These are phyloP conservation scores for Chascanopsetta lugubris DNA, from an alignment of 2,113 vertebrate genomes.

Conservation along the genomic window DNA sequence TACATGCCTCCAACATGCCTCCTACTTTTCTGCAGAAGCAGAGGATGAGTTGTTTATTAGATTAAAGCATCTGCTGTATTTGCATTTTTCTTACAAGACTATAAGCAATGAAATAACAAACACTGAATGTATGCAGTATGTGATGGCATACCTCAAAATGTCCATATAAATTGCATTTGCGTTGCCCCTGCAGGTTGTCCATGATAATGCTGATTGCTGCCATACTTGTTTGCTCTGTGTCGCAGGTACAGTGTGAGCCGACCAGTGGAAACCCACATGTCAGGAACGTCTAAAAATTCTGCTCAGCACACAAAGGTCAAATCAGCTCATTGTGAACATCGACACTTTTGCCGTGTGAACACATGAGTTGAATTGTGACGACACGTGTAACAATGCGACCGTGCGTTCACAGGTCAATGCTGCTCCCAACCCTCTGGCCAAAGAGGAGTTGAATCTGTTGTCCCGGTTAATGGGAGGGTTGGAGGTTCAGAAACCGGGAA, in stretches of 20 bases:
- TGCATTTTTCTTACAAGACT: too few relatives aligned
- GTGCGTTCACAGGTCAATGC: constrained; percentile 83
- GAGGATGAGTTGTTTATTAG: not conserved
- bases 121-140: not conserved
- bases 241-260: constrained; percentile 92
- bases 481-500: constrained; percentile 84
- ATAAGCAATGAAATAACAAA: not conserved
- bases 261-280: constrained; percentile 91
- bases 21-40: too few relatives aligned
- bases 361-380: not conserved
- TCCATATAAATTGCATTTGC: not conserved
- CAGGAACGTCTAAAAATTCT: constrained; percentile 85
- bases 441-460: constrained; percentile 95
- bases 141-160: not conserved
- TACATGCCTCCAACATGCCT: too few relatives aligned
- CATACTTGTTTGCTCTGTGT: not conserved
- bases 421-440: constrained; percentile 92
- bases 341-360: not conserved
- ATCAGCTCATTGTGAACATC: not conserved
- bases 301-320: constrained; percentile 87
- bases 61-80: not conserved
- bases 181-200: not conserved
- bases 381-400: not conserved
- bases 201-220: not conserved
- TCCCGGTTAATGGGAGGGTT: constrained; percentile 92